These are phyloP conservation scores for Cardiocondyla obscurior DNA, from an alignment of 1,140 invertebrate species.

Conservation along the genomic window DNA sequence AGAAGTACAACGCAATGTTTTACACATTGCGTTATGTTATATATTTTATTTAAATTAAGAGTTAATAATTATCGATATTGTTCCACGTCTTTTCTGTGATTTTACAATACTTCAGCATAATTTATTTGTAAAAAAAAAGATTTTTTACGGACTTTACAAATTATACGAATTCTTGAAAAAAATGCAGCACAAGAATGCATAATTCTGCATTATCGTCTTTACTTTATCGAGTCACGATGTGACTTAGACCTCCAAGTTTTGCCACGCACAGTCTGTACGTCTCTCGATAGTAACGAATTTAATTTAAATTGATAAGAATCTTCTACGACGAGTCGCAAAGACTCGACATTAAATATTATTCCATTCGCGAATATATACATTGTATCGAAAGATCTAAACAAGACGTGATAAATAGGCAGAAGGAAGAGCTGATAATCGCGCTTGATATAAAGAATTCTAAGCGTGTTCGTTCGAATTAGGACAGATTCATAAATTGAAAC, in stretches of 20 bases:
- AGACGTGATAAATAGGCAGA: neutral
- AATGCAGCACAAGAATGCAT: neutral
- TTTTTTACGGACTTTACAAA: neutral
- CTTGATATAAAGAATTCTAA: neutral
- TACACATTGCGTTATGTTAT: neutral
- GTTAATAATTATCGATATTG: neutral
- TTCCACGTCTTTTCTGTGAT: neutral
- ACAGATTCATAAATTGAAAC: conserved; percentile 44
- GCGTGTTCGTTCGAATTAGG: neutral
- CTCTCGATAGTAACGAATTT: conserved; percentile 12
- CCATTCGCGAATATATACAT: neutral
- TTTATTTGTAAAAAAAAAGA: neutral
- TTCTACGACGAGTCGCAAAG: neutral
- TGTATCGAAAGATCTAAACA: neutral
- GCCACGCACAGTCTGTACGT: neutral
- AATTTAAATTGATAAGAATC: neutral
- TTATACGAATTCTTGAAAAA: neutral
- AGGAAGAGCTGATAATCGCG: neutral
- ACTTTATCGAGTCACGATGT: neutral
- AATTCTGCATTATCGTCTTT: neutral
- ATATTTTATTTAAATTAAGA: conserved; percentile 3
- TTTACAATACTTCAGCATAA: neutral
- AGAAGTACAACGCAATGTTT: neutral
- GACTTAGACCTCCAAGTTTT: neutral
- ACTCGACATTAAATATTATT: conserved; percentile 41